phyloP scores from a whole-genome alignment of 1,140 invertebrate genomes.

The Papilio glaucus region DNA sequence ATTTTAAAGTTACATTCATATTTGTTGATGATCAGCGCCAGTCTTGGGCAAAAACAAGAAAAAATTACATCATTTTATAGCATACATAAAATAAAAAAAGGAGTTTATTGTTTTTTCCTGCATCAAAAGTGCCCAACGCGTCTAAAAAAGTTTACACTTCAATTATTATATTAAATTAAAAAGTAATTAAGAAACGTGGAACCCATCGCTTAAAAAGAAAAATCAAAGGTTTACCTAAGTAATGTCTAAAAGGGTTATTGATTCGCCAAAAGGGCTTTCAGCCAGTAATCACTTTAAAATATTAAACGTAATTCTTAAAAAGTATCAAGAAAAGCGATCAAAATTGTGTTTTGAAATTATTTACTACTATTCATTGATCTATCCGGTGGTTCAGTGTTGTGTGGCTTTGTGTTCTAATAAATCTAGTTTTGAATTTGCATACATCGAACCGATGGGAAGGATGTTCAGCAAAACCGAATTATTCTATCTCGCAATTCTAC shows the following conservation, averaged over 20 bases:
- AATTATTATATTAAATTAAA: too few relatives aligned
- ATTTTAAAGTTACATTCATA: not conserved
- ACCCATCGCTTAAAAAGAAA: too few relatives aligned
- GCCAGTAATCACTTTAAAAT: not conserved
- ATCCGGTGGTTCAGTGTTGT: not conserved
- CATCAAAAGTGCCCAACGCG: too few relatives aligned
- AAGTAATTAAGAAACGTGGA: too few relatives aligned
- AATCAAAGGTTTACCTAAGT: too few relatives aligned
- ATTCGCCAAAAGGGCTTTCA: too few relatives aligned
- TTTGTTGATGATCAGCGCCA: not conserved
- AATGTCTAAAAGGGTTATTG: too few relatives aligned
- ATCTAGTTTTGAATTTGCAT: constrained; percentile 23
- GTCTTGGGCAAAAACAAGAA: not conserved
- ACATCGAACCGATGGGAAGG: not conserved
- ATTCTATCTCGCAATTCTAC: not conserved
- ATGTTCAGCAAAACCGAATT: not conserved
- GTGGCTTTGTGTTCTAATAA: constrained; percentile 10
- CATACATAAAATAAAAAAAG: too few relatives aligned
- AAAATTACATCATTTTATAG: too few relatives aligned
- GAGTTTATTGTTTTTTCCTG: too few relatives aligned
- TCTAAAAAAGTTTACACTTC: too few relatives aligned
- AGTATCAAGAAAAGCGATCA: not conserved
- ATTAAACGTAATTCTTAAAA: too few relatives aligned
- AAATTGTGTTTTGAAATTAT: not conserved
- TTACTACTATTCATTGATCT: not conserved